Conservation (phyloP, 2,797 vertebrate species). For the Malurus splendens region DNA sequence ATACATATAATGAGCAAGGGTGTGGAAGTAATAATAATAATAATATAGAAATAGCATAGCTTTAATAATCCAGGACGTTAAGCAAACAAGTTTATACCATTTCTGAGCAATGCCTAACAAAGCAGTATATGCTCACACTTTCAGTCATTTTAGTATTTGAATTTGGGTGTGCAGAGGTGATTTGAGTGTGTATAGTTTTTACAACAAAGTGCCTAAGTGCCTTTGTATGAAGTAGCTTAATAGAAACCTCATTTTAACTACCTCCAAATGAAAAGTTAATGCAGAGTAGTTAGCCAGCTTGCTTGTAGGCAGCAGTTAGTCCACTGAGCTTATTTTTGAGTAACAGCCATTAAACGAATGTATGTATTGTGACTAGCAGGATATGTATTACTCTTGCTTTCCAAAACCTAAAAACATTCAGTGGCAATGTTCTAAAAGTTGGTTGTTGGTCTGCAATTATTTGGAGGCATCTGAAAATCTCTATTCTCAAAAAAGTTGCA, state of each 20-base stretch:
- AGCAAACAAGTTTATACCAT: not conserved
- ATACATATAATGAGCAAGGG: accelerated
- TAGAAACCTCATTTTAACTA: not conserved
- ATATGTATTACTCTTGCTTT: not conserved
- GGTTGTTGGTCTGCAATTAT: not conserved
- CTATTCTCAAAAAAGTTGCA: not conserved
- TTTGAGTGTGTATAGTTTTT: not conserved
- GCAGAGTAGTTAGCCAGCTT: not conserved
- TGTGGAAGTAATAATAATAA: not conserved
- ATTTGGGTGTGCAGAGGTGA: not conserved
- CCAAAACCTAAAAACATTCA: not conserved
- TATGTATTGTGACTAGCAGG: not conserved
- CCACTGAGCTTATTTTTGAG: not conserved
- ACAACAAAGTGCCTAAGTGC: not conserved
- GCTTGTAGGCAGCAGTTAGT: not conserved
- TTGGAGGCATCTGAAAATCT: not conserved
- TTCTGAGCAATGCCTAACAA: not conserved
- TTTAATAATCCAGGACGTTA: not conserved
- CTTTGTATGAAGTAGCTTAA: not conserved
- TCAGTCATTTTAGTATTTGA: not conserved
- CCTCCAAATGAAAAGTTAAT: not conserved
- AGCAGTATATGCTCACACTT: not conserved
- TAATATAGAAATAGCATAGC: not conserved
- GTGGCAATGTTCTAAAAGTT: not conserved
- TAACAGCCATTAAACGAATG: not conserved